phyloP scores from a whole-genome alignment of 92 coral and sea anemone species.

The Porites evermanni region DNA sequence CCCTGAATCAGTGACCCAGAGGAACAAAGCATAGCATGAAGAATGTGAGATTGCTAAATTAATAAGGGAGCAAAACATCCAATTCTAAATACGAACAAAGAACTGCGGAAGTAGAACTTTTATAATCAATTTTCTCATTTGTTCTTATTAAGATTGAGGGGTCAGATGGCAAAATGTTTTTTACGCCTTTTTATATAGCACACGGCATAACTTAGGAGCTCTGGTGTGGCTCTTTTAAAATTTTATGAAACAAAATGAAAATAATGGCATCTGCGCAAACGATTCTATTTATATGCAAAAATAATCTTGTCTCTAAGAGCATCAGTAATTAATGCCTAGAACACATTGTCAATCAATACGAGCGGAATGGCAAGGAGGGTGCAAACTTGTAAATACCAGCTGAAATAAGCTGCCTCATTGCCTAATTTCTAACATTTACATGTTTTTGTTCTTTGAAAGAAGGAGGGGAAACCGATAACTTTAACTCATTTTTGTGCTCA shows the following conservation, averaged over 20 bases:
- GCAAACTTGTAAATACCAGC: too few relatives aligned
- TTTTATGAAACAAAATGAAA: not conserved
- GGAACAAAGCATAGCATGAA: too few relatives aligned
- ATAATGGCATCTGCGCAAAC: not conserved
- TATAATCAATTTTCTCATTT: too few relatives aligned
- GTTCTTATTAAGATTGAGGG: not conserved
- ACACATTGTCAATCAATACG: not conserved
- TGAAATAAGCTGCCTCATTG: not conserved
- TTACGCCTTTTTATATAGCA: not conserved
- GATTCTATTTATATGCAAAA: not conserved
- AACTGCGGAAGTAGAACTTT: not conserved
- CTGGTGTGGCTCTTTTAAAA: not conserved
- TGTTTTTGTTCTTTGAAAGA: not conserved
- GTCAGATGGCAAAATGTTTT: not conserved
- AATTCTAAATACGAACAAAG: not conserved
- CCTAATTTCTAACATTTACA: too few relatives aligned
- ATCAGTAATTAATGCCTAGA: not conserved
- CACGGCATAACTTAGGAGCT: not conserved
- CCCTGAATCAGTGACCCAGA: too few relatives aligned
- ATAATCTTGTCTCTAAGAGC: not conserved
- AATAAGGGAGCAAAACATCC: not conserved
- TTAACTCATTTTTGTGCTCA: not conserved
- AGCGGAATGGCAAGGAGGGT: not conserved
- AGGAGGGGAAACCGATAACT: too few relatives aligned
- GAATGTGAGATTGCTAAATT: too few relatives aligned